Evolutionary conservation across 2,113 vertebrate genomes (phyloP).

Genomic region (cattle (Bos taurus)): ARS-UCD2.0 NC_037337.1:25674501-25675000

Average conservation of each 20-base stretch:
- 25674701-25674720: conserved; percentile 97
- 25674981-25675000: conserved; percentile 12
- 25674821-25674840: conserved; percentile 90
- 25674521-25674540: conserved; percentile 45
- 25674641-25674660: conserved; percentile 97
- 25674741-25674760: conserved; percentile 93
- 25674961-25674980: conserved; percentile 1
- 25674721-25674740: conserved; percentile 98
- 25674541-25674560: background rate
- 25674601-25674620: conserved; percentile 45
- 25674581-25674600: conserved; percentile 50
- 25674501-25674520: background rate
- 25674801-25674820: conserved; percentile 97
- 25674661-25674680: conserved; percentile 92
- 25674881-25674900: conserved; percentile 29
- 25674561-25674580: conserved; percentile 37
- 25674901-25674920: background rate
- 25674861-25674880: background rate
- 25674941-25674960: background rate
- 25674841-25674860: conserved; percentile 42
- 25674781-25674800: conserved; percentile 93
- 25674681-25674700: conserved; percentile 94
- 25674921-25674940: background rate
- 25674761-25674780: conserved; percentile 96
- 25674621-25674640: conserved; percentile 47